Evolutionary conservation across 2,113 vertebrate species (phyloP).

Genomic region (Anhinga rufa): DNA sequence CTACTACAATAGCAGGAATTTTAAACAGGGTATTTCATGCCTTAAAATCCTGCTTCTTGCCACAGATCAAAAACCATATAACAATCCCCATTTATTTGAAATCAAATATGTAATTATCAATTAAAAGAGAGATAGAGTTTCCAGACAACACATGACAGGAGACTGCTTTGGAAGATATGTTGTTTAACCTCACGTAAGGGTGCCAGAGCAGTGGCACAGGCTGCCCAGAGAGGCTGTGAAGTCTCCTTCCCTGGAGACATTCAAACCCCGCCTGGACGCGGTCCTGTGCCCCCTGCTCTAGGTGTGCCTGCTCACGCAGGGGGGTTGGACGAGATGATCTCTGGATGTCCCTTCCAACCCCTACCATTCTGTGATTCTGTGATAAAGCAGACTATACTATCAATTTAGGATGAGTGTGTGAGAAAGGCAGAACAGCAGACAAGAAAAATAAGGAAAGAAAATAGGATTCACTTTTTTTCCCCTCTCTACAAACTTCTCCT

Average conservation of each 20-base stretch:
- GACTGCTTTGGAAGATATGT: neutral
- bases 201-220: too few species aligned
- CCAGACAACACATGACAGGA: neutral
- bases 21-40: neutral
- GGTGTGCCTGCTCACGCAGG: too few species aligned
- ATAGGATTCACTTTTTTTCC: neutral
- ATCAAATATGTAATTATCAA: neutral
- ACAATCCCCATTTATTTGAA: neutral
- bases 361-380: too few species aligned
- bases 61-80: neutral
- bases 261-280: too few species aligned
- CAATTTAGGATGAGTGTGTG: neutral
- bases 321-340: too few species aligned
- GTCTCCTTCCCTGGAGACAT: too few species aligned
- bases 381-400: neutral
- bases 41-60: neutral
- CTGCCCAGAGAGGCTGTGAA: too few species aligned
- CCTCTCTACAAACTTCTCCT: neutral
- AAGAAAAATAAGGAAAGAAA: neutral
- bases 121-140: neutral
- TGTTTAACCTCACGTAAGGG: neutral
- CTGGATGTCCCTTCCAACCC: too few species aligned
- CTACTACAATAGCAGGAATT: neutral
- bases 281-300: too few species aligned
- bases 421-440: neutral